These are phyloP conservation scores for Muscidifurax raptorellus DNA, from an alignment of 1,140 invertebrate genomes.

Conservation along the genomic window DNA sequence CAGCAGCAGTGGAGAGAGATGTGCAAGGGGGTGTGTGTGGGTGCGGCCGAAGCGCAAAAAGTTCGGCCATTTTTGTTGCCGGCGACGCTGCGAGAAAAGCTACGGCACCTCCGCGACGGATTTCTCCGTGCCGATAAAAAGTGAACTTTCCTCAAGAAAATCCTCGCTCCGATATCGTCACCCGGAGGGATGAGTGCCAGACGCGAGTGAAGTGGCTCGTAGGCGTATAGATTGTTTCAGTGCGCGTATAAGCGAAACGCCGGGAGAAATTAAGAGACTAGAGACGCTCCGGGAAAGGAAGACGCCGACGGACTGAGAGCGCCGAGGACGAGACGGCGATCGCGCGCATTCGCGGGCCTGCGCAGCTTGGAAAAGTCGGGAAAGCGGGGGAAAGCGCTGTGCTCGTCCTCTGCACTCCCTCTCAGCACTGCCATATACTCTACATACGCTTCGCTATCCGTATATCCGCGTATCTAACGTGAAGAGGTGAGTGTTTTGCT, in stretches of 20 bases:
- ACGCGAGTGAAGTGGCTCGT: no score
- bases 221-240: no score
- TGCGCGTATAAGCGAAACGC: no score
- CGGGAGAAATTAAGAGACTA: background rate
- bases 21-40: conserved; percentile 8
- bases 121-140: background rate
- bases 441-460: background rate
- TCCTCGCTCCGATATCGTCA: no score
- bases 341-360: conserved; percentile 47
- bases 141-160: no score
- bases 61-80: conserved; percentile 44
- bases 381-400: conserved; percentile 52
- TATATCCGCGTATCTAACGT: conserved; percentile 31
- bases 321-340: background rate
- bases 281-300: conserved; percentile 42
- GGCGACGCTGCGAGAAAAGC: background rate
- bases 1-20: background rate
- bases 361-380: conserved; percentile 57
- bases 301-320: conserved; percentile 24
- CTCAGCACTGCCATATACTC: no score
- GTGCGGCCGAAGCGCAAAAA: background rate
- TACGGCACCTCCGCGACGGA: no score
- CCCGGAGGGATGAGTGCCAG: no score
- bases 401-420: background rate
- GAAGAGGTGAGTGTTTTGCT: conserved; percentile 2